Evolutionary conservation across 2,113 vertebrate species (phyloP).

Genomic region (Phyllopteryx taeniolatus): DNA sequence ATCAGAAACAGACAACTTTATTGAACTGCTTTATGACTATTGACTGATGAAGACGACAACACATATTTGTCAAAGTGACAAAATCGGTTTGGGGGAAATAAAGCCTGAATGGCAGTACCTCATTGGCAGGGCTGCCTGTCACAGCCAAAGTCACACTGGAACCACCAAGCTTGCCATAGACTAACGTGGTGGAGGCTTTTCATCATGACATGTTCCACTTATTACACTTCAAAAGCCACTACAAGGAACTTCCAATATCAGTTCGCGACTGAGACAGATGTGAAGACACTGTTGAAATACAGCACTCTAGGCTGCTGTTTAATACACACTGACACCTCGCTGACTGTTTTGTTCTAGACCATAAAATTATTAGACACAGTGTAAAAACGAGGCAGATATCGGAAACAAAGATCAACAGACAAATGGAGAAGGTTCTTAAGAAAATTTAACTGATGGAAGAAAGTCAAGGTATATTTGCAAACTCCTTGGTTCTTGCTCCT

Average conservation of each 20-base stretch:
- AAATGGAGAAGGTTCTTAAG: no score
- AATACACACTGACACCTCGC: no score
- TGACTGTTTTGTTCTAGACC: no score
- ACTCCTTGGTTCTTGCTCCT: no score
- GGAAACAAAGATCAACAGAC: no score
- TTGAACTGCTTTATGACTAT: slow-evolving; percentile 20
- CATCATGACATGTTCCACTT: slow-evolving; percentile 37
- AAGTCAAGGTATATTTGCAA: no score
- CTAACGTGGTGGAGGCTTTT: slow-evolving; percentile 31
- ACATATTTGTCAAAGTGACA: slow-evolving; percentile 43
- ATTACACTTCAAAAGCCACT: slow-evolving; percentile 38
- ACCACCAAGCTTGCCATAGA: slow-evolving; percentile 22
- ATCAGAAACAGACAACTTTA: slow-evolving; percentile 6
- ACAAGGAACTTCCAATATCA: slow-evolving; percentile 38
- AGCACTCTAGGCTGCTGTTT: background rate
- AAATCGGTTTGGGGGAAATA: slow-evolving; percentile 37
- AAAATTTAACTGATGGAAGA: no score
- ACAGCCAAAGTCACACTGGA: slow-evolving; percentile 23
- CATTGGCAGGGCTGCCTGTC: slow-evolving; percentile 43
- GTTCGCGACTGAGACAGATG: slow-evolving; percentile 34
- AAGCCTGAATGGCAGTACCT: slow-evolving; percentile 37
- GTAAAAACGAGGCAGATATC: no score
- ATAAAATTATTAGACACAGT: no score
- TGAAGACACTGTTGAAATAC: background rate
- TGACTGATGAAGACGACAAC: slow-evolving; percentile 21